Conservation (phyloP, 2,888 invertebrate genomes). For the Polylopha cassiicola region DNA sequence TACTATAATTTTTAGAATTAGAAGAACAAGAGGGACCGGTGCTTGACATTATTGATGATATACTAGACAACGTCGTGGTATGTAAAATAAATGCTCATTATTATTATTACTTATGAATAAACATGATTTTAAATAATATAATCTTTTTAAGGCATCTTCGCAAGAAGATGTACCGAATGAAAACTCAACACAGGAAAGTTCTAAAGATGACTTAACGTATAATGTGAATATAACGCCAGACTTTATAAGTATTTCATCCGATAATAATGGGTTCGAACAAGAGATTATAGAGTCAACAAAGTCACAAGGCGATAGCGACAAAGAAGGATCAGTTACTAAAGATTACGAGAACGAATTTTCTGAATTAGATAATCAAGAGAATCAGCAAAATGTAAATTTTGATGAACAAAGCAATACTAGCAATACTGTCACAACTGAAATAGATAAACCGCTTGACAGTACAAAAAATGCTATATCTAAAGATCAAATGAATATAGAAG, state of each 20-base stretch:
- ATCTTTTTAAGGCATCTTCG: no score
- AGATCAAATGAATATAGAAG: slow-evolving; percentile 12
- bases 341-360: background rate
- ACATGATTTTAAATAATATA: background rate
- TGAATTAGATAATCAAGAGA: no score
- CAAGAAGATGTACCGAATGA: no score
- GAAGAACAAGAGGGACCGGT: slow-evolving; percentile 60
- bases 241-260: slow-evolving; percentile 13
- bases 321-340: no score
- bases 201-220: no score
- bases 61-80: slow-evolving; percentile 51
- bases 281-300: no score
- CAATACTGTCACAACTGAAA: no score
- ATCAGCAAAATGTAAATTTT: no score
- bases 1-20: slow-evolving; percentile 44
- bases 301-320: background rate
- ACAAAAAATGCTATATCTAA: slow-evolving; percentile 6
- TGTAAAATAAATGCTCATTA: no score
- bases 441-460: slow-evolving; percentile 4
- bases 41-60: slow-evolving; percentile 53
- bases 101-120: background rate
- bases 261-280: no score
- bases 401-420: no score
- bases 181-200: no score
- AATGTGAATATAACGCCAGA: slow-evolving; percentile 4